phyloP scores from a whole-genome alignment of 2,797 vertebrate genomes.

The Pseudotriccus pelzelni region DNA sequence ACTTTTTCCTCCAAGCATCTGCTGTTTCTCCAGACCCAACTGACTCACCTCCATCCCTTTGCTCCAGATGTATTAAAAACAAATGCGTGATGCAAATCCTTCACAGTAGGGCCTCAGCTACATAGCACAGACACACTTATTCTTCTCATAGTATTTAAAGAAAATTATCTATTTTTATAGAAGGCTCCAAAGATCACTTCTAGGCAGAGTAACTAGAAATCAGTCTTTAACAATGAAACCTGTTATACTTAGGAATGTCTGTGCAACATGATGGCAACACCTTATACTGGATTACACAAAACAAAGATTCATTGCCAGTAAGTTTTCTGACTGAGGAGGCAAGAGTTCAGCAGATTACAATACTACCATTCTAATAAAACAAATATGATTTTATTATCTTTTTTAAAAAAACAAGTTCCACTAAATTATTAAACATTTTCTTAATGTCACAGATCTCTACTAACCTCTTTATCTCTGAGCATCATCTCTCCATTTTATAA shows the following conservation, averaged over 20 bases:
- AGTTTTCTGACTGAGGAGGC: neutral
- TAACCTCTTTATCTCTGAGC: neutral
- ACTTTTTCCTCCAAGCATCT: neutral
- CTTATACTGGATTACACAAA: neutral
- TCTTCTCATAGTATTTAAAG: neutral
- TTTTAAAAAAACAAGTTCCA: neutral
- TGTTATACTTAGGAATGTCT: neutral
- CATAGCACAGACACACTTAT: neutral
- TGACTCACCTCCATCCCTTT: neutral
- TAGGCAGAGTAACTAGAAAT: neutral
- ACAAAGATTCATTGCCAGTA: neutral
- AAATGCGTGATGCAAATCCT: neutral
- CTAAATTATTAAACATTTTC: neutral
- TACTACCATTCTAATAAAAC: neutral
- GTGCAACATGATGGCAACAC: neutral
- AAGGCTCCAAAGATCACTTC: neutral
- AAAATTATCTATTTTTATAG: neutral
- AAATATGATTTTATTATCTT: accelerated
- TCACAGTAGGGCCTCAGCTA: neutral
- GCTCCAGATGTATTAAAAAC: neutral
- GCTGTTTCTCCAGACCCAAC: neutral
- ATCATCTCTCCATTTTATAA: neutral
- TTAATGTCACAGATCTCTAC: neutral
- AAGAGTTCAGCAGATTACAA: neutral
- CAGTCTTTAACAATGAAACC: neutral